Percentiles rank a stretch among this genome's conserved stretches.
phyloP scores from a whole-genome alignment of 2,113 vertebrate species.

The Lasiurus cinereus region DNA sequence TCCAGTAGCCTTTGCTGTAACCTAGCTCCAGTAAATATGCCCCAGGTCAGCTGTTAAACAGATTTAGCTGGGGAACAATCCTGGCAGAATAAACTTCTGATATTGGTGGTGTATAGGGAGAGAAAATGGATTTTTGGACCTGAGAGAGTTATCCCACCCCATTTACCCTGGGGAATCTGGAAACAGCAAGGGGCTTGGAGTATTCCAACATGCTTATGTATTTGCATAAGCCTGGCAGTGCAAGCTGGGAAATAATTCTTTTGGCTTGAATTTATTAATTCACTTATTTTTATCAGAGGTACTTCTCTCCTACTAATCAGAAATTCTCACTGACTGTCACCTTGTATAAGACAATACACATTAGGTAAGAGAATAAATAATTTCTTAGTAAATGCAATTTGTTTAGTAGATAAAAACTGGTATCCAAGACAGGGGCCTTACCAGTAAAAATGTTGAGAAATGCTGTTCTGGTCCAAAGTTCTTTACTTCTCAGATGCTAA shows the following conservation, averaged over 20 bases:
- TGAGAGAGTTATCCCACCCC: background rate
- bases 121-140: constrained; percentile 25
- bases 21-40: background rate
- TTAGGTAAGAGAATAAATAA: constrained; percentile 16
- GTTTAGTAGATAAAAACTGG: constrained; percentile 22
- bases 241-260: background rate
- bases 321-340: background rate
- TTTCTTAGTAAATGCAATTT: constrained; percentile 27
- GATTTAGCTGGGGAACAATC: background rate
- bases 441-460: background rate
- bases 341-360: background rate
- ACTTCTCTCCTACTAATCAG: background rate
- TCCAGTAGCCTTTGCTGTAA: constrained; percentile 23
- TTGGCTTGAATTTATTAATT: constrained; percentile 7
- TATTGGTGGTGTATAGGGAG: background rate
- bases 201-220: background rate
- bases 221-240: background rate
- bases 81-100: background rate
- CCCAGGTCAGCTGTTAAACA: background rate
- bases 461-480: background rate
- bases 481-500: background rate
- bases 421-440: background rate
- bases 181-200: background rate
- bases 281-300: background rate
- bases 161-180: background rate